These are phyloP conservation scores for Pterocles gutturalis DNA, from an alignment of 2,113 vertebrate genomes.

Conservation along the genomic window DNA sequence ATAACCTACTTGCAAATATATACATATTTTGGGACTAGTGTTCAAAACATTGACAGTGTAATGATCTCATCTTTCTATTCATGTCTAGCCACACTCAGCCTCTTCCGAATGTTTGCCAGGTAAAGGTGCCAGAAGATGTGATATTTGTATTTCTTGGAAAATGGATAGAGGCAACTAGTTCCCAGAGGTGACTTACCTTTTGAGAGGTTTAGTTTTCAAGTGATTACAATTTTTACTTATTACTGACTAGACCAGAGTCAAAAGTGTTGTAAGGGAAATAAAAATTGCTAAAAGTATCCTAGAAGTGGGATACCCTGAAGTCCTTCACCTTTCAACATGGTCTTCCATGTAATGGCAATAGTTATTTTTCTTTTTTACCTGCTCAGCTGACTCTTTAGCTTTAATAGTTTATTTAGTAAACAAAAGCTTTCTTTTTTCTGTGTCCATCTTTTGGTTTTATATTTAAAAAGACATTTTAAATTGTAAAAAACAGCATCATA, in stretches of 20 bases:
- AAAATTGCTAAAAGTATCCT: not conserved
- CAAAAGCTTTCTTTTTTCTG: not conserved
- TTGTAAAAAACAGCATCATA: not conserved
- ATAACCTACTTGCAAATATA: not conserved
- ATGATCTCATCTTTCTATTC: not conserved
- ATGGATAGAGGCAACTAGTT: not conserved
- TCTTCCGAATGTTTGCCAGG: not conserved
- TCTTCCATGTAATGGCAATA: accelerated
- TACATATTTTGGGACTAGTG: not conserved
- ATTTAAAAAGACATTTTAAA: not conserved
- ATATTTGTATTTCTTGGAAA: not conserved
- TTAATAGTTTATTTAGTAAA: not conserved
- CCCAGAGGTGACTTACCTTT: not conserved
- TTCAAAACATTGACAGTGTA: not conserved
- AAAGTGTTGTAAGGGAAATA: not conserved
- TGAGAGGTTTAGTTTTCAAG: not conserved
- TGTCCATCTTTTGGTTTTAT: not conserved
- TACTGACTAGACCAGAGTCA: not conserved
- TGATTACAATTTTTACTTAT: not conserved
- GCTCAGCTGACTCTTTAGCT: not conserved
- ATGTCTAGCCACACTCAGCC: not conserved
- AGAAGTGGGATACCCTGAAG: not conserved
- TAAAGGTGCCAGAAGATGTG: not conserved
- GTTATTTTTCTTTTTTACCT: not conserved
- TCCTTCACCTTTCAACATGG: not conserved